phyloP scores from a whole-genome alignment of 2,888 invertebrate genomes.

The Deroplatys truncata region DNA sequence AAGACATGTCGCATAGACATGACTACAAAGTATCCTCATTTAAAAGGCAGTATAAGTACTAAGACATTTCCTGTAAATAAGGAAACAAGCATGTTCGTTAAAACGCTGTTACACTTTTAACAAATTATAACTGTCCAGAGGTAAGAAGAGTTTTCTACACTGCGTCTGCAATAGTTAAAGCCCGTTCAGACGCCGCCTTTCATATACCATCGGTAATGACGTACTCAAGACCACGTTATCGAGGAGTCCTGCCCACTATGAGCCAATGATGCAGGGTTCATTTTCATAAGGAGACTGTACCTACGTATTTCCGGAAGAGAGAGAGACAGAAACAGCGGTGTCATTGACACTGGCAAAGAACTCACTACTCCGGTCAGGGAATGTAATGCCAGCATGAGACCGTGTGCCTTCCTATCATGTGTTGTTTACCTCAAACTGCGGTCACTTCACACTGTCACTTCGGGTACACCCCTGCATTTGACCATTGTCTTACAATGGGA shows the following conservation, averaged over 20 bases:
- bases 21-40: no score
- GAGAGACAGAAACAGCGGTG: neutral
- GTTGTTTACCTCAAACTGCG: no score
- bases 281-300: neutral
- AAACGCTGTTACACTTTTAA: no score
- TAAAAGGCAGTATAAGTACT: no score
- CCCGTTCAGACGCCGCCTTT: neutral
- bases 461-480: neutral
- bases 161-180: no score
- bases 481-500: neutral
- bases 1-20: no score
- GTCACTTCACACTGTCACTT: neutral
- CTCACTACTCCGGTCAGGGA: neutral
- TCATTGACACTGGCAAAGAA: neutral
- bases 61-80: no score
- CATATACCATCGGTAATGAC: neutral
- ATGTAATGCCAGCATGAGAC: neutral
- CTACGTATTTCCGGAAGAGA: neutral
- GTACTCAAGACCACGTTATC: no score
- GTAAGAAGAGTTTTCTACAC: no score
- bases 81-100: no score
- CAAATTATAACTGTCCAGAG: no score
- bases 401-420: neutral
- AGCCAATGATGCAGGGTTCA: neutral
- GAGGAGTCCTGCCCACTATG: neutral